Evolutionary conservation across 2,888 invertebrate species (phyloP), one percentile per base, ranked within the genome.

Genomic region (Marasmarcha lunaedactyla): DNA sequence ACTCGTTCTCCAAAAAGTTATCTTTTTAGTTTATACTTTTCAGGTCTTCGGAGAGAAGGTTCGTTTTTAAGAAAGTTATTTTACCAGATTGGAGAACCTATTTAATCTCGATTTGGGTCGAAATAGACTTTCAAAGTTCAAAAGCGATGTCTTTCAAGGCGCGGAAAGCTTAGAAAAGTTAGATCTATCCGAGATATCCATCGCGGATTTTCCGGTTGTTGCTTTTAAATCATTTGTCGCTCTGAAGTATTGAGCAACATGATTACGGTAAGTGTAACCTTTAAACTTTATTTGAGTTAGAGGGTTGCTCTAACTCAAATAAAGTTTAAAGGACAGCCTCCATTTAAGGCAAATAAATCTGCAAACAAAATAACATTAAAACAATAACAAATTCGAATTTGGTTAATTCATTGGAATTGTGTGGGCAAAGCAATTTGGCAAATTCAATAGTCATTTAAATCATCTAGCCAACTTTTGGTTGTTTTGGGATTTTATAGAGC

Each of bases 101-200:
- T 86, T 88, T 53, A 84, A 85, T 46, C 85, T 95, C 25, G 90
- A 90, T 62, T 71, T 95, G 37, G 89, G 91, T 1, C 88, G 90
- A 48, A 96, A 96, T 72, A 87, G 91, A 47, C 85, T 95, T 11
- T 87, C 88, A 6, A 89, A 90, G 53, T 88, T 95, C 57, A 94
- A 94, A 67, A 93, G 93, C 63, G 93, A 94, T 59, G 90, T 93
- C 39, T 93, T 95, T 56, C 88, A 89, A 83, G 89, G 93, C 39
- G 87, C 92, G 2, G 87, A 88, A 42, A 89, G 89, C 52, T 78
- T 97, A 45, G 88, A 91, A 53, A 89, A 89, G 51, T 76, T 97
- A 48, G 94, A 95, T 64, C 78, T 97, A 15, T 93, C 94, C 0
- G 90, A 92, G 57, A 97, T 97, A 79, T 94, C 93, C 63, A 89